Evolutionary conservation across 2,888 invertebrate genomes (phyloP), one percentile per base, ranked within the genome.

Genomic region (Drosophila imparisetae): DNA sequence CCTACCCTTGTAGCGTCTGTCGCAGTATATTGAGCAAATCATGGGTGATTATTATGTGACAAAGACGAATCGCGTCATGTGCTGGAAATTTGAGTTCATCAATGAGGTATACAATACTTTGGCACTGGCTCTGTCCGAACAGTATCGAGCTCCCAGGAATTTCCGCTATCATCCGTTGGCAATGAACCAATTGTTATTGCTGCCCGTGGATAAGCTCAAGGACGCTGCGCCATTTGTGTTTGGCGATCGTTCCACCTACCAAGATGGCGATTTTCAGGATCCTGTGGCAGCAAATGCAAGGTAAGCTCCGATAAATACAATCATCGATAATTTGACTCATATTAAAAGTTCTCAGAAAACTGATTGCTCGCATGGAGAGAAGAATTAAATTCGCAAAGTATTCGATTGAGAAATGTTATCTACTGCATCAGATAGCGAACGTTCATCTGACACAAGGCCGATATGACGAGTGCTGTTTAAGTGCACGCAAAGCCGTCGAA

Each of bases 11-110:
- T 8, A 75, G 64, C 36, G 24, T 1, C 68, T 76, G 2, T 40
- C 81, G 1, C 72, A 80, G 24, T 92, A 84, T 49, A 82, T 92
- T 0, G 92, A 93, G 72, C 76, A 87, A 50, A 70, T 91, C 0
- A 91, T 92, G 91, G 91, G 92, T 1, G 88, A 91, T 32, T 92
- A 92, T 67, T 86, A 91, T 7, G 89, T 91, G 2, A 62, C 86
- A 0, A 93, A 93, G 73, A 92, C 92, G 0, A 67, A 81, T 45
- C 91, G 92, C 4, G 85, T 93, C 3, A 91, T 92, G 91, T 92
- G 92, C 27, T 91, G 93, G 90, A 92, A 92, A 67, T 92, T 92
- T 54, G 91, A 92, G 63, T 93, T 92, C 42, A 82, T 92, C 0
- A 92, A 92, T 61, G 93, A 93, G 57, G 90, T 93, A 4, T 93